Base-by-base conservation (phyloP, 1,140 invertebrate species). In the Ceratina japonica region DNA sequence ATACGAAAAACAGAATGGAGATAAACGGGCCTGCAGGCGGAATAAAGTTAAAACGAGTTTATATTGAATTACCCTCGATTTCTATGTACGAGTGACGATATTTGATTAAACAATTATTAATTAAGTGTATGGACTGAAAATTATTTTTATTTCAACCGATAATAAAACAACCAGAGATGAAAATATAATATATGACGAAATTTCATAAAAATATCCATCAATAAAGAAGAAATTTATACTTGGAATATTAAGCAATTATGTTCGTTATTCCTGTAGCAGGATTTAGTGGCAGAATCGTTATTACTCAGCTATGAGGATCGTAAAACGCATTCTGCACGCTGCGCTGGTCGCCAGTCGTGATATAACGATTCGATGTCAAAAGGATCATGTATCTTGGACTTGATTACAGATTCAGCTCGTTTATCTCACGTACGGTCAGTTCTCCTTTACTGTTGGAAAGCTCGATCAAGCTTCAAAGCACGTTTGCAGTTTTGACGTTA, bases 341-440 rank as follows among this genome's bases (percentile, higher is more conserved):
- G 24, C 64, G 27, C 37, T 16, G 15, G 65, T 69, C 37, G 20
- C 1, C 0, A 1, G 18, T 1, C 12, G 15, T 12, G 37, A 68
- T 22, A 22, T 8, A 22, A 15, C 22, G 37, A 76, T 59, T 70
- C 24, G 5, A 49, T 37, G 12, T 51, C 1, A n/a, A 16, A 44
- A 13, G 72, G 51, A 72, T 78, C 27, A 24, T 69, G 27, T 73
- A 78, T 78, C 69, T 44, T 31, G 44, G 16, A 18, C 22, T 78
- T 22, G 49, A 49, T 72, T 71, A 78, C 56, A 13, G 24, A 63
- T 76, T 10, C 24, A 20, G 4, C 24, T 7, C 22, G 27, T 22
- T 72, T 72, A 78, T 78, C 75, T 72, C 51, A 63, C 51, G 20
- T 27, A 73, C 59, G 16, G 51, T 56, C 69, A n/a, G 31, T 31